Evolutionary conservation across 2,797 vertebrate species (phyloP).

Genomic region (Capromys pilorides): DNA sequence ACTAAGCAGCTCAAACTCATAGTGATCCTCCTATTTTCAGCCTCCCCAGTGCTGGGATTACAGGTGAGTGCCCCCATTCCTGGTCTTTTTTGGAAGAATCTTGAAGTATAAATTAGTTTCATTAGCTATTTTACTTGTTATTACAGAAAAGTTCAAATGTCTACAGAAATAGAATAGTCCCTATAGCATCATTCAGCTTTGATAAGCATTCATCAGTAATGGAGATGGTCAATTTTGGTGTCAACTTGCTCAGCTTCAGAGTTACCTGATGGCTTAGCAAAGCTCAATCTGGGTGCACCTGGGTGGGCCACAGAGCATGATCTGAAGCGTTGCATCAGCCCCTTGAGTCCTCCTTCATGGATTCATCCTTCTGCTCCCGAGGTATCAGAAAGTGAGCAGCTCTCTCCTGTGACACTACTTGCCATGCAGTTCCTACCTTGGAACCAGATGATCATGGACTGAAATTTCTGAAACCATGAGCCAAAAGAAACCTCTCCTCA

Average conservation of each 20-base stretch:
- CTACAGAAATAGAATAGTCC: neutral
- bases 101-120: neutral
- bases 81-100: neutral
- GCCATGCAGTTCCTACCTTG: neutral
- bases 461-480: neutral
- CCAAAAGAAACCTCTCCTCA: neutral
- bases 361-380: neutral
- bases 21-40: no score
- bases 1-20: no score
- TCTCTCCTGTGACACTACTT: neutral
- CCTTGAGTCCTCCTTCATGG: no score
- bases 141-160: neutral
- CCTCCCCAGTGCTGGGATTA: no score
- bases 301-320: neutral
- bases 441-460: neutral
- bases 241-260: neutral
- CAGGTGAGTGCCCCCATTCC: no score
- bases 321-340: no score
- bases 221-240: neutral
- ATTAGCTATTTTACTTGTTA: neutral
- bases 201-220: neutral
- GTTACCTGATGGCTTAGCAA: neutral
- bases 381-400: neutral
- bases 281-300: neutral
- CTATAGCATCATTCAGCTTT: neutral